phyloP scores from a whole-genome alignment of 2,113 vertebrate species.

The Centropristis striata region DNA sequence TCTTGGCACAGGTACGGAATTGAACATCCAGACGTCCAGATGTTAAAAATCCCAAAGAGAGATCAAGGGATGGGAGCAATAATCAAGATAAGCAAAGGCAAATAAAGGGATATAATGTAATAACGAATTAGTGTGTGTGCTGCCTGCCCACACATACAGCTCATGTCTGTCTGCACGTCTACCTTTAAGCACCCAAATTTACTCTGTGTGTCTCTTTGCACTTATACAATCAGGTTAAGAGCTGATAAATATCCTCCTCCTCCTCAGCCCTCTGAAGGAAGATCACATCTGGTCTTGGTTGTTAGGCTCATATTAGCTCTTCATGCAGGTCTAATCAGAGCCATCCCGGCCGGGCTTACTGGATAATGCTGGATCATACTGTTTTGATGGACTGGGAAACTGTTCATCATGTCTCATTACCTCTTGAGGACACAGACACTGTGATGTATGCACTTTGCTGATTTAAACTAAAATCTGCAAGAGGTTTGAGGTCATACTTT shows the following conservation, averaged over 20 bases:
- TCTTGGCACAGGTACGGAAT: slow-evolving; percentile 54
- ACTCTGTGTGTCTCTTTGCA: slow-evolving; percentile 54
- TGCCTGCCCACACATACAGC: slow-evolving; percentile 16
- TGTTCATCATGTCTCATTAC: slow-evolving; percentile 65
- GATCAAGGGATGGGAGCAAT: slow-evolving; percentile 42
- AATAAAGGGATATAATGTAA: slow-evolving; percentile 43
- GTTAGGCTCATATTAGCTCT: slow-evolving; percentile 73
- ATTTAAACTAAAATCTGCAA: neutral
- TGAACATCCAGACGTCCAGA: slow-evolving; percentile 56
- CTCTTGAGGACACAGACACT: neutral
- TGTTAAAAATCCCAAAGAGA: slow-evolving; percentile 62
- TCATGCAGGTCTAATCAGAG: slow-evolving; percentile 74
- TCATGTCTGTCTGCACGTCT: slow-evolving; percentile 32
- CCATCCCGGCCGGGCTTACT: slow-evolving; percentile 57
- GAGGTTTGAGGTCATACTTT: neutral
- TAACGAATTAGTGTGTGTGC: slow-evolving; percentile 35
- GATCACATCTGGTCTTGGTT: slow-evolving; percentile 74
- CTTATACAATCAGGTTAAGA: slow-evolving; percentile 50
- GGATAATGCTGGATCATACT: slow-evolving; percentile 72
- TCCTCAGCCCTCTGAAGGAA: slow-evolving; percentile 44
- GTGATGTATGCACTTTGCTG: slow-evolving; percentile 4
- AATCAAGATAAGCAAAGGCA: slow-evolving; percentile 39
- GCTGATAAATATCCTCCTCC: slow-evolving; percentile 53
- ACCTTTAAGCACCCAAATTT: slow-evolving; percentile 34
- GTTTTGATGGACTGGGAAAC: slow-evolving; percentile 71